These are phyloP conservation scores for Mechanitis mazaeus DNA, from an alignment of 2,888 invertebrate genomes.

Conservation along the genomic window DNA sequence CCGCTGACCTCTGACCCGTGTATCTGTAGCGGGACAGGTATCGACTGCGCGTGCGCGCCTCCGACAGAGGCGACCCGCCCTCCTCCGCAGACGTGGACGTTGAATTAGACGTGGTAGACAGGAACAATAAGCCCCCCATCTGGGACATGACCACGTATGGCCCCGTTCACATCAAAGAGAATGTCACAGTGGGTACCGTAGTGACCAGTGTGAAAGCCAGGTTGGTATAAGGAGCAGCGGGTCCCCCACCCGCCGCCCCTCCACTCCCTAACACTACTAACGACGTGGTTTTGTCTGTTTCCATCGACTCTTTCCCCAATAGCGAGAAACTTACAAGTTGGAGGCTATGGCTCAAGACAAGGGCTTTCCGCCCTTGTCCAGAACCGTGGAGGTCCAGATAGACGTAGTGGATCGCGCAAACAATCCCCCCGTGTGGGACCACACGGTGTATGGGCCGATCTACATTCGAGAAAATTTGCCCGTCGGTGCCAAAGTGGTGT, in stretches of 20 bases:
- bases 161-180: constrained; percentile 98
- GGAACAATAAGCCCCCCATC: constrained; percentile 98
- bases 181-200: constrained; percentile 99
- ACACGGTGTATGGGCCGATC: constrained; percentile 97
- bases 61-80: constrained; percentile 94
- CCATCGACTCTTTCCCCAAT: constrained; percentile 79
- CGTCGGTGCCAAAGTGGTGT: constrained; percentile 98
- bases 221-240: constrained; percentile 86
- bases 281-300: constrained; percentile 82
- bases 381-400: constrained; percentile 98
- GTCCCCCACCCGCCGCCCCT: constrained; percentile 70
- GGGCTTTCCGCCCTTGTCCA: constrained; percentile 95
- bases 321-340: constrained; percentile 98
- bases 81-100: constrained; percentile 97
- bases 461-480: constrained; percentile 98
- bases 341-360: constrained; percentile 99
- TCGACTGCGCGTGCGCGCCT: constrained; percentile 96
- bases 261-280: constrained; percentile 79
- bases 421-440: constrained; percentile 98
- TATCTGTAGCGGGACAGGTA: constrained; percentile 96
- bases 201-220: constrained; percentile 99
- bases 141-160: constrained; percentile 97
- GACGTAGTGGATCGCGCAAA: constrained; percentile 98
- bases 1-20: constrained; percentile 84
- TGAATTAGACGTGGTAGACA: constrained; percentile 98